Percentiles rank a stretch among this genome's conserved stretches.
phyloP scores from a whole-genome alignment of 2,113 vertebrate species.

The Gnathonemus longibarbis region DNA sequence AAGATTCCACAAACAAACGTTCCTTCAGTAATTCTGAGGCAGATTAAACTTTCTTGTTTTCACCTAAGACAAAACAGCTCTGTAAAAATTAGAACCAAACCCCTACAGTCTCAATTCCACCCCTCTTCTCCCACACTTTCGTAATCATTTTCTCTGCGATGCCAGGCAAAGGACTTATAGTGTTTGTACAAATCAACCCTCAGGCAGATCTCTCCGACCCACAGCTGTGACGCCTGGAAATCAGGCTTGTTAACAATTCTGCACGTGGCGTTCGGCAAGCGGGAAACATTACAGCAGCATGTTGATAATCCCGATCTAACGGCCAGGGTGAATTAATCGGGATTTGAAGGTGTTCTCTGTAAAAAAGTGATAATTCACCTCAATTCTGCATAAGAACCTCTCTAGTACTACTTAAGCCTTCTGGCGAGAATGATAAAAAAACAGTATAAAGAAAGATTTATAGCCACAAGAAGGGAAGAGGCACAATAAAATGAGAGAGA shows the following conservation, averaged over 20 bases:
- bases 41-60: conserved; percentile 16
- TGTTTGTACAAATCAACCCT: conserved; percentile 26
- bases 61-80: conserved; percentile 16
- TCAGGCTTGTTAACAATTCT: conserved; percentile 7
- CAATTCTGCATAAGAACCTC: conserved; percentile 16
- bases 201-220: not conserved
- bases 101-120: conserved; percentile 6
- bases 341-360: conserved; percentile 26
- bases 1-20: conserved; percentile 7
- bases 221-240: not conserved
- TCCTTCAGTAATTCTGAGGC: not conserved
- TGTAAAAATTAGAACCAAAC: not conserved
- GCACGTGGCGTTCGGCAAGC: not conserved
- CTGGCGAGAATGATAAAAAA: conserved; percentile 3
- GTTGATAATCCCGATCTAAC: conserved; percentile 27
- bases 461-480: not conserved
- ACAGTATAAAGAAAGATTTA: conserved; percentile 12
- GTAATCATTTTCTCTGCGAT: conserved; percentile 23
- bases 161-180: conserved; percentile 2
- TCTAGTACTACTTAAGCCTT: conserved; percentile 18
- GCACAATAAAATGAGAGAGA: not conserved
- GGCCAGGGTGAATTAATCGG: conserved; percentile 25
- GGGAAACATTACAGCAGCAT: not conserved
- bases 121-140: not conserved
- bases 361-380: conserved; percentile 17